Evolutionary conservation across 2,797 vertebrate species (phyloP).

Genomic region (Onychomys arenicola): DNA sequence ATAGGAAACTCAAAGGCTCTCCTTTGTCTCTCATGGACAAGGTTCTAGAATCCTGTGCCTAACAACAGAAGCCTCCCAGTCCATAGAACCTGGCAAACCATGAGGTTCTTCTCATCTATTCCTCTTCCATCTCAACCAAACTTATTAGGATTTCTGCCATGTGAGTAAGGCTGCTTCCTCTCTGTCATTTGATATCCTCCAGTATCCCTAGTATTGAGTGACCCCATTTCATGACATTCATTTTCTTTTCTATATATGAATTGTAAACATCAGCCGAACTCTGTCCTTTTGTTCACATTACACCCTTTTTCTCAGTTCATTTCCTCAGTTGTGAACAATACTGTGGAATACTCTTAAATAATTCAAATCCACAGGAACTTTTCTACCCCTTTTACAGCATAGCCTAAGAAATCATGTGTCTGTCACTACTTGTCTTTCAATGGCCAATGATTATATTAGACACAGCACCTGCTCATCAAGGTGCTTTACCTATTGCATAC

Average conservation of each 20-base stretch:
- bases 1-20: neutral
- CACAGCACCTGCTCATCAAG: neutral
- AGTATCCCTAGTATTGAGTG: neutral
- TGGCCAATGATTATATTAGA: neutral
- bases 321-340: neutral
- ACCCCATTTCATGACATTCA: neutral
- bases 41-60: conserved; percentile 19
- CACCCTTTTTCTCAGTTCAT: neutral
- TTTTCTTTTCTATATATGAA: neutral
- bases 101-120: neutral
- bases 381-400: neutral
- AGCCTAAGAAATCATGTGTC: neutral
- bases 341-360: neutral
- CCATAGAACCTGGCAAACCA: neutral
- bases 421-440: neutral
- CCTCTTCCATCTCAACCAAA: neutral
- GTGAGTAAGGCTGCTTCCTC: neutral
- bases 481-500: neutral
- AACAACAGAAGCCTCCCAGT: conserved; percentile 26
- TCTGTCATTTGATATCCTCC: neutral
- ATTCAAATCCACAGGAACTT: neutral
- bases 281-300: neutral
- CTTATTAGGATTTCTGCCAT: neutral
- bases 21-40: conserved; percentile 2
- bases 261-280: neutral